Evolutionary conservation across 2,888 invertebrate genomes (phyloP).

Genomic region (Campaea margaritaria): DNA sequence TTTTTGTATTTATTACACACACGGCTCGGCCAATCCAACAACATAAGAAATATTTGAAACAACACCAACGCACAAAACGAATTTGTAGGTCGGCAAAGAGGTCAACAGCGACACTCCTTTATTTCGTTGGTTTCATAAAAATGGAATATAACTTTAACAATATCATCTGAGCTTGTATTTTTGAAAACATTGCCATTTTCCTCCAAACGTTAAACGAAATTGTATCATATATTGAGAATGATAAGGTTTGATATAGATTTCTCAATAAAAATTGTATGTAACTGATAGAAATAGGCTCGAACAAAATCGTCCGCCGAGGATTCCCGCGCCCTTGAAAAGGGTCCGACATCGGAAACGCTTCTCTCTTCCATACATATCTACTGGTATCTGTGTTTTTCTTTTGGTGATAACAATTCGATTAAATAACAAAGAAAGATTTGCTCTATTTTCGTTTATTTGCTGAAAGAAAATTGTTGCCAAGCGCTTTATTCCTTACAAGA

Average conservation of each 20-base stretch:
- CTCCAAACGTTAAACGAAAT: slow-evolving; percentile 15
- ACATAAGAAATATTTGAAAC: slow-evolving; percentile 19
- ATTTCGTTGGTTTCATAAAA: slow-evolving; percentile 44
- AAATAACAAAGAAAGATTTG: slow-evolving; percentile 41
- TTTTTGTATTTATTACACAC: neutral
- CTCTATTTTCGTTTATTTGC: slow-evolving; percentile 34
- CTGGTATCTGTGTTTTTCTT: slow-evolving; percentile 40
- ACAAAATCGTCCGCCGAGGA: slow-evolving; percentile 50
- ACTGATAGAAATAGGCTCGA: slow-evolving; percentile 41
- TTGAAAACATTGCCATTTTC: slow-evolving; percentile 43
- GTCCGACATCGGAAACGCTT: slow-evolving; percentile 56
- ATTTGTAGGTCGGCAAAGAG: slow-evolving; percentile 44
- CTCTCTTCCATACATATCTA: slow-evolving; percentile 47
- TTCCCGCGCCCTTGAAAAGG: slow-evolving; percentile 59
- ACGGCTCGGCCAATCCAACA: neutral
- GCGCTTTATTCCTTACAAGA: slow-evolving; percentile 6
- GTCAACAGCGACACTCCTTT: slow-evolving; percentile 43
- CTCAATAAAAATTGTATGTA: slow-evolving; percentile 25
- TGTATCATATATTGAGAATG: slow-evolving; percentile 9
- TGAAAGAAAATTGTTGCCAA: slow-evolving; percentile 12
- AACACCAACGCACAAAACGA: slow-evolving; percentile 44
- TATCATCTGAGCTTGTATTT: slow-evolving; percentile 44
- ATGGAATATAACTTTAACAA: slow-evolving; percentile 48
- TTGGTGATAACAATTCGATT: slow-evolving; percentile 45
- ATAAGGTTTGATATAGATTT: slow-evolving; percentile 22